A percentile compares a stretch with the other conserved stretches of the same genome.
phyloP scores from a whole-genome alignment of 2,888 invertebrate species.

The Anthoptus insignis region DNA sequence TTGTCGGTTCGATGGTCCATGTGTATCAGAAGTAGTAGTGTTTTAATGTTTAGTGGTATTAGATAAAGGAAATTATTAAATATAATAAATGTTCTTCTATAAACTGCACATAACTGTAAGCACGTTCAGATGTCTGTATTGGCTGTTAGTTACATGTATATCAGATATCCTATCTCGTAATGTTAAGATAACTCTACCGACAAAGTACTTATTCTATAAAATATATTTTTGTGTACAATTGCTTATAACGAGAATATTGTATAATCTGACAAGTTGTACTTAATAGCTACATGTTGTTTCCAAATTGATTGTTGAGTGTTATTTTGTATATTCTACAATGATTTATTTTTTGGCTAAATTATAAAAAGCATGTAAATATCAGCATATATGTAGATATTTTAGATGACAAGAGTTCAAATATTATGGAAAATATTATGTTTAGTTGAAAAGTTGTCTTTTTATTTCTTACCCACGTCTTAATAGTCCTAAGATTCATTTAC shows the following conservation, averaged over 20 bases:
- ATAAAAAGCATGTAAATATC: slow-evolving; percentile 76
- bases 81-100: slow-evolving; percentile 22
- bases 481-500: too few species aligned
- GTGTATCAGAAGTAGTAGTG: not conserved
- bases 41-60: slow-evolving; percentile 1
- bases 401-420: slow-evolving; percentile 85
- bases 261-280: slow-evolving; percentile 72
- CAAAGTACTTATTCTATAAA: slow-evolving; percentile 61
- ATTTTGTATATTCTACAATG: slow-evolving; percentile 79
- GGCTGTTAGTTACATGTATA: slow-evolving; percentile 32
- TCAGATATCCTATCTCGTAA: slow-evolving; percentile 20
- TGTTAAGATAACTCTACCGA: slow-evolving; percentile 22
- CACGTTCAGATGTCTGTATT: slow-evolving; percentile 30
- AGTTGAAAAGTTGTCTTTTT: slow-evolving; percentile 63
- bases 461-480: slow-evolving; percentile 10
- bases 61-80: slow-evolving; percentile 10
- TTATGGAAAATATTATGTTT: slow-evolving; percentile 84
- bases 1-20: slow-evolving; percentile 18
- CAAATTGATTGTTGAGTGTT: slow-evolving; percentile 76
- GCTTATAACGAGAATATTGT: slow-evolving; percentile 54
- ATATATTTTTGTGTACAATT: slow-evolving; percentile 67
- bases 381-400: slow-evolving; percentile 83
- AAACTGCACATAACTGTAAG: slow-evolving; percentile 23
- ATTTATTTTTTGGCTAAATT: slow-evolving; percentile 73
- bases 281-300: slow-evolving; percentile 71